A percentile compares a stretch with the other conserved stretches of the same genome.
These are phyloP conservation scores for Zoanthus sociatus DNA, from an alignment of 92 coral and sea anemone genomes.

Conservation along the genomic window DNA sequence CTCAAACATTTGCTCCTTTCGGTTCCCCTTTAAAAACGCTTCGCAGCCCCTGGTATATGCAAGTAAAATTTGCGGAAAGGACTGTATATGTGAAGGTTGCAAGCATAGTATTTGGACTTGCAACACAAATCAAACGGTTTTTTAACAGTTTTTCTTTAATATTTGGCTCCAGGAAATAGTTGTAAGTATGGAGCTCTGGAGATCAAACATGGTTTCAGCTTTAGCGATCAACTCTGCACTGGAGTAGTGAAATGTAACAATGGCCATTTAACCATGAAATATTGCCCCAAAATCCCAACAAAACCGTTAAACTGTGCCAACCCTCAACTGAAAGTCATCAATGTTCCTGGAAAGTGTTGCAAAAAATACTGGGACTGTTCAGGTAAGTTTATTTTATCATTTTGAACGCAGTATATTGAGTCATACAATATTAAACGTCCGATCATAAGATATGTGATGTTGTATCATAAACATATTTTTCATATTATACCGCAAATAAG, in stretches of 20 bases:
- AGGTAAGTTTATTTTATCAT: slow-evolving; percentile 53
- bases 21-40: too few relatives aligned
- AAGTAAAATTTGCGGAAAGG: too few relatives aligned
- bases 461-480: too few relatives aligned
- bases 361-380: slow-evolving; percentile 83
- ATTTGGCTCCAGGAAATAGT: slow-evolving; percentile 61
- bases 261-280: slow-evolving; percentile 72
- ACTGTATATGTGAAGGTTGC: too few relatives aligned
- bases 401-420: too few relatives aligned
- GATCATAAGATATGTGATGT: too few relatives aligned
- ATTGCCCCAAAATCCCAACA: slow-evolving; percentile 79
- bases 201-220: slow-evolving; percentile 79
- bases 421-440: too few relatives aligned
- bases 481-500: too few relatives aligned
- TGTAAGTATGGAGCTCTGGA: slow-evolving; percentile 71
- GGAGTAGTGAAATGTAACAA: slow-evolving; percentile 80
- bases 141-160: background rate
- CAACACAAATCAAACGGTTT: background rate
- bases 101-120: too few relatives aligned
- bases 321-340: slow-evolving; percentile 72
- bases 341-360: slow-evolving; percentile 81
- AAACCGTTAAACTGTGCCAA: slow-evolving; percentile 81
- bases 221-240: slow-evolving; percentile 86
- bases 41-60: too few relatives aligned
- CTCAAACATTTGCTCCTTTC: too few relatives aligned